phyloP scores from a whole-genome alignment of 1,140 invertebrate genomes.

The Calosoma granatense region DNA sequence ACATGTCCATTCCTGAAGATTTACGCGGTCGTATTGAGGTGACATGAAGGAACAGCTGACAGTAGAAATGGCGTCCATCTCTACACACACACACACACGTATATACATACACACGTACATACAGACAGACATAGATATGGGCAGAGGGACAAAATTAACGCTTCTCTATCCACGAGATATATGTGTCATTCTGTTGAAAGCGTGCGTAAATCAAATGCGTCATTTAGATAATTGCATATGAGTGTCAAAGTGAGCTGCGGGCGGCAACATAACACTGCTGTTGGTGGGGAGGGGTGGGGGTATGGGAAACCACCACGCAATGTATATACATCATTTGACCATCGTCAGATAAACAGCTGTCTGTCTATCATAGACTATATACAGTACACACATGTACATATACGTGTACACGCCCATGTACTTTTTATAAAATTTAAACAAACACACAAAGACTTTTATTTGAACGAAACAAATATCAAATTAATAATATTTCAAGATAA shows the following conservation, averaged over 20 bases:
- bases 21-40: no score
- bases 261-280: neutral
- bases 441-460: no score
- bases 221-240: slow-evolving; percentile 9
- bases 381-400: no score
- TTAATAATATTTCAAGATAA: no score
- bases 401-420: no score
- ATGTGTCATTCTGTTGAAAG: slow-evolving; percentile 9
- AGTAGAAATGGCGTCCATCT: no score
- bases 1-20: no score
- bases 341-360: neutral
- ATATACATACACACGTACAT: slow-evolving; percentile 5
- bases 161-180: slow-evolving; percentile 3
- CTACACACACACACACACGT: neutral
- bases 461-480: no score
- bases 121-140: neutral
- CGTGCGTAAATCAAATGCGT: slow-evolving; percentile 7
- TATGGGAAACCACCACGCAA: neutral
- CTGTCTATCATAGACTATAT: neutral
- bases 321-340: neutral
- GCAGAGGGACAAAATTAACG: neutral
- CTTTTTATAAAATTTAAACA: no score
- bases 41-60: no score
- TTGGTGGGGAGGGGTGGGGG: neutral
- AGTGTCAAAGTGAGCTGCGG: slow-evolving; percentile 4